A percentile compares a stretch with the other conserved stretches of the same genome.
Conservation (phyloP, 2,797 vertebrate species). For the Tadarida brasiliensis region DNA sequence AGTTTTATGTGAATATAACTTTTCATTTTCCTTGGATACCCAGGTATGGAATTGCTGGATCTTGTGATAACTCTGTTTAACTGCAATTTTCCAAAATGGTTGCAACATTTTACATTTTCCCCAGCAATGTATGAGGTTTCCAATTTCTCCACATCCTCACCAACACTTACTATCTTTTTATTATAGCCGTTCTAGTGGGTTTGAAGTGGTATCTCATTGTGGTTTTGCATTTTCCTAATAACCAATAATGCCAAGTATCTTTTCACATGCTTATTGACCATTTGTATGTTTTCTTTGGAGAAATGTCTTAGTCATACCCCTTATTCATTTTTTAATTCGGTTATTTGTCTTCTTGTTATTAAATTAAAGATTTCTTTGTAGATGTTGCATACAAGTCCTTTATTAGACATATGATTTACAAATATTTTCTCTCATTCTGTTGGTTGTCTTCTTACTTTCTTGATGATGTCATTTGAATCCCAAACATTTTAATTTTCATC, state of each 20-base stretch:
- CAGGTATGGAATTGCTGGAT: background rate
- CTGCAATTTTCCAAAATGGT: background rate
- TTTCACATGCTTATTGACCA: background rate
- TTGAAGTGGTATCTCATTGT: background rate
- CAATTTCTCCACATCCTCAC: background rate
- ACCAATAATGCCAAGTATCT: background rate
- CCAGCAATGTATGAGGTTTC: background rate
- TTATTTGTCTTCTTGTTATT: slow-evolving; percentile 30
- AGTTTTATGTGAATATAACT: background rate
- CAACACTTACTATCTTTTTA: background rate
- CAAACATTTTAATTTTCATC: slow-evolving; percentile 4
- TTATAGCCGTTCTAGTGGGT: background rate
- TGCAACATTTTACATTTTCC: background rate
- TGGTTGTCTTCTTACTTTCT: background rate
- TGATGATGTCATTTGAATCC: background rate
- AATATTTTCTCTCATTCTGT: background rate
- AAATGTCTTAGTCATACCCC: background rate
- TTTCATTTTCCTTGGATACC: background rate
- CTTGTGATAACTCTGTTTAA: background rate
- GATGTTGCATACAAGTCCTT: background rate
- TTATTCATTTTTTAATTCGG: background rate
- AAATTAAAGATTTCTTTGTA: slow-evolving; percentile 23
- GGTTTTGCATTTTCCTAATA: slow-evolving; percentile 50
- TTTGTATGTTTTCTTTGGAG: background rate
- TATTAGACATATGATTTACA: background rate